phyloP scores from a whole-genome alignment of 2,888 invertebrate species.

The Chromoteleia sp. region DNA sequence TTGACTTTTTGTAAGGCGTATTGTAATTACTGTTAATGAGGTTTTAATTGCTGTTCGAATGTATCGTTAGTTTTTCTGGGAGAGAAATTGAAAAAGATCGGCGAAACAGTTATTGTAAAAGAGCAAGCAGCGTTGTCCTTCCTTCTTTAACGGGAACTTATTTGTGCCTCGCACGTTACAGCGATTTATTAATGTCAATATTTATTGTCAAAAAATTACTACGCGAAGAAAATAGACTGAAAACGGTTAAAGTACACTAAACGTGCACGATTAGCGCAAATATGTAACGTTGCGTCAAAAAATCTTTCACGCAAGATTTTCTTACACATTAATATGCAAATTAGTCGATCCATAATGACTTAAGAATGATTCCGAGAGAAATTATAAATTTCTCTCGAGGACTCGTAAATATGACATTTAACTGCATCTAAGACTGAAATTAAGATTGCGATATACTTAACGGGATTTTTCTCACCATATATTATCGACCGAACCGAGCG shows the following conservation, averaged over 20 bases:
- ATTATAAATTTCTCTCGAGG: constrained; percentile 47
- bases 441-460: constrained; percentile 29
- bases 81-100: constrained; percentile 22
- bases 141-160: constrained; percentile 1
- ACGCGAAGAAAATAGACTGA: too few relatives aligned
- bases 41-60: constrained; percentile 45
- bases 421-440: constrained; percentile 32
- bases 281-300: too few relatives aligned
- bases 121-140: neutral
- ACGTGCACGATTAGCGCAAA: too few relatives aligned
- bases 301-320: neutral
- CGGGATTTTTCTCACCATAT: constrained; percentile 27
- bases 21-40: constrained; percentile 51
- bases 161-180: too few relatives aligned
- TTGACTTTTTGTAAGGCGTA: too few relatives aligned
- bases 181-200: too few relatives aligned
- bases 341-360: constrained; percentile 4
- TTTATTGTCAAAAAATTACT: too few relatives aligned
- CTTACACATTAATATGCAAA: constrained; percentile 6
- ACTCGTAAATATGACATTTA: constrained; percentile 49
- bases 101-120: constrained; percentile 1
- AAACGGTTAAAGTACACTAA: too few relatives aligned
- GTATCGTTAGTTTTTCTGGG: constrained; percentile 7
- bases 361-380: constrained; percentile 30
- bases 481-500: constrained; percentile 18